A percentile compares a stretch with the other conserved stretches of the same genome.
Evolutionary conservation across 1,140 invertebrate species (phyloP).

Genomic region (Zaprionus kolodkinae): DNA sequence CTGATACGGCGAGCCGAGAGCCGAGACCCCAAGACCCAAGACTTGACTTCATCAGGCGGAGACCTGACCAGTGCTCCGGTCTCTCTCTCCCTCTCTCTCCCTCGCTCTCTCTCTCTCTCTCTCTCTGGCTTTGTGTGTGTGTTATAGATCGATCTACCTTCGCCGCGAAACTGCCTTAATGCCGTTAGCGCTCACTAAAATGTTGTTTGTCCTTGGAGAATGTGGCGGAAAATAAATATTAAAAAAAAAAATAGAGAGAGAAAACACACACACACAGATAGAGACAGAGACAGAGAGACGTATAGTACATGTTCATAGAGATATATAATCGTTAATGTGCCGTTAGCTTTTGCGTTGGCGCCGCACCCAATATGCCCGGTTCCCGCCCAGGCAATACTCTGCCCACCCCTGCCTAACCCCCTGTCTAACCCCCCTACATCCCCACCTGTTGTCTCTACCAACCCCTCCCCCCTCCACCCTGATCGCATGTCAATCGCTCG

Average conservation of each 20-base stretch:
- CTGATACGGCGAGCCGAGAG: too few species aligned
- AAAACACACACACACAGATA: constrained; percentile 25
- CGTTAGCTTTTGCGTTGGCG: constrained; percentile 72
- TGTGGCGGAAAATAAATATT: constrained; percentile 65
- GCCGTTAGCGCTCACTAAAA: constrained; percentile 68
- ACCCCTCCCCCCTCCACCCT: background rate
- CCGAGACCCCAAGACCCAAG: background rate
- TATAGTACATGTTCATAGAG: constrained; percentile 10
- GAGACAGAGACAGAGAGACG: constrained; percentile 21
- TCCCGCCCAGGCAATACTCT: constrained; percentile 2
- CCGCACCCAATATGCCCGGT: constrained; percentile 65
- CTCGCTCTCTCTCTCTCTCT: too few species aligned
- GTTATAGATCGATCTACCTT: constrained; percentile 70
- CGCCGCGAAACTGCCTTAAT: constrained; percentile 34
- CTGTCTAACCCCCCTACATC: background rate
- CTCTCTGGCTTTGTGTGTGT: background rate
- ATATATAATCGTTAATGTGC: constrained; percentile 65
- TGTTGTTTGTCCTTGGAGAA: constrained; percentile 81
- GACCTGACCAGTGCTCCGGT: constrained; percentile 9
- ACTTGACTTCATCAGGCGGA: constrained; percentile 2
- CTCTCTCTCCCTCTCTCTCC: background rate
- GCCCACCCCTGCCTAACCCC: too few species aligned
- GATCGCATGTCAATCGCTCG: constrained; percentile 26
- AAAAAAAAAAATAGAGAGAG: constrained; percentile 23
- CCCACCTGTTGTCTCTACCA: too few species aligned